Conservation (phyloP, 2,113 vertebrate species). For the Girardinichthys multiradiatus region DNA sequence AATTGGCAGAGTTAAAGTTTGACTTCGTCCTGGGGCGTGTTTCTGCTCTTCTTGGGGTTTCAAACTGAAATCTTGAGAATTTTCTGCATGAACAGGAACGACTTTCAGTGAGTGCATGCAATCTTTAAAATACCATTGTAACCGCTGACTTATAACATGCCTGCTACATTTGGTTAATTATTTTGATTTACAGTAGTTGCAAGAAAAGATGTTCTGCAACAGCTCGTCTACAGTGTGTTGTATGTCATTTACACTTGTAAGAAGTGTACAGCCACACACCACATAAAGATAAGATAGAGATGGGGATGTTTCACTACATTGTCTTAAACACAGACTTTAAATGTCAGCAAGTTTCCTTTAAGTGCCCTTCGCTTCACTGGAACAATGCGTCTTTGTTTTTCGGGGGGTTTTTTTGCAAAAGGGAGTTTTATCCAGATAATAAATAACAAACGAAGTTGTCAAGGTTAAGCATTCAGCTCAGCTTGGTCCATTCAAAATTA, state of each 20-base stretch:
- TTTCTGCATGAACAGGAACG: neutral
- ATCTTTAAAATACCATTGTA: neutral
- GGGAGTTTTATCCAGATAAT: constrained; percentile 25
- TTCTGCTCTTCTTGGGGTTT: neutral
- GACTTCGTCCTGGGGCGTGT: neutral
- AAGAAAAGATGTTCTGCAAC: neutral
- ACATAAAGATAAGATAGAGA: neutral
- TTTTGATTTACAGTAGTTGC: neutral
- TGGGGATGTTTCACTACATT: constrained; percentile 5
- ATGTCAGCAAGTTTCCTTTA: constrained; percentile 52
- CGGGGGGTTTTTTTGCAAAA: constrained; percentile 21
- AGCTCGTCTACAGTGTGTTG: neutral
- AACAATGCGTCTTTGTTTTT: neutral
- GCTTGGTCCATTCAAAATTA: too few relatives aligned
- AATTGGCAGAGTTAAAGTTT: neutral
- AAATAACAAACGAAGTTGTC: constrained; percentile 11
- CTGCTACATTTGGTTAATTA: neutral
- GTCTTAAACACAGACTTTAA: constrained; percentile 29
- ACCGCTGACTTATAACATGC: neutral
- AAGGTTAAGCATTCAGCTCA: neutral
- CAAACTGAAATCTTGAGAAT: neutral
- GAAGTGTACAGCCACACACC: constrained; percentile 2
- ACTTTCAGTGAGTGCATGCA: neutral
- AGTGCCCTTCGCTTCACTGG: constrained; percentile 24
- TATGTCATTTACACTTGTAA: neutral